Percentiles rank a stretch among this genome's conserved stretches.
Conservation (phyloP, 2,797 vertebrate genomes). For the Pipistrellus pygmaeus region DNA sequence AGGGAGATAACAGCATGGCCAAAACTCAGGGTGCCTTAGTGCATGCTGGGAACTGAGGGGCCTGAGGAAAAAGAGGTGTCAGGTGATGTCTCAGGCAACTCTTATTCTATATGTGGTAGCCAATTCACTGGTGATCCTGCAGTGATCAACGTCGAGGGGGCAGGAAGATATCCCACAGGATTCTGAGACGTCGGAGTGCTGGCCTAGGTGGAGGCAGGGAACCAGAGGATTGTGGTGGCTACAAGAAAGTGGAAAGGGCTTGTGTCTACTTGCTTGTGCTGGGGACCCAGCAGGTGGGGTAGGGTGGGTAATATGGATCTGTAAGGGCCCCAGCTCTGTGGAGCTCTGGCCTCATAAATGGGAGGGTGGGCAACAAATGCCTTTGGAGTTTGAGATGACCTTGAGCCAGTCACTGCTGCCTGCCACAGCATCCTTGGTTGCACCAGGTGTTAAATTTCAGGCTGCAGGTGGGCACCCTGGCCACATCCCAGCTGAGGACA, state of each 20-base stretch:
- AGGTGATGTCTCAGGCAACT: too few relatives aligned
- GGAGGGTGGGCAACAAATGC: neutral
- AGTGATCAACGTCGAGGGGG: accelerated
- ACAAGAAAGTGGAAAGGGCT: neutral
- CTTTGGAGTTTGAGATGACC: neutral
- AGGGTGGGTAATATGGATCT: neutral
- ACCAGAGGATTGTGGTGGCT: neutral
- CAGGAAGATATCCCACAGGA: neutral
- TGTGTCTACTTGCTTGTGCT: neutral
- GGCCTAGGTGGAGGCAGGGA: neutral
- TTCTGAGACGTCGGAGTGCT: neutral
- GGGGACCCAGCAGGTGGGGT: neutral
- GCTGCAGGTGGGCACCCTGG: neutral
- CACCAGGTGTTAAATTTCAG: neutral
- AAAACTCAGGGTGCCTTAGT: neutral
- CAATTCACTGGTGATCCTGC: neutral
- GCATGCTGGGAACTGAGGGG: neutral
- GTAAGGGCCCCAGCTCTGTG: neutral
- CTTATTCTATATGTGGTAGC: too few relatives aligned
- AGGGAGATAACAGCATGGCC: neutral
- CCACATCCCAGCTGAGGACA: too few relatives aligned
- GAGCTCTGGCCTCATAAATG: neutral
- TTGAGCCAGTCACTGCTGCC: too few relatives aligned
- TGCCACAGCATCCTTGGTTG: neutral
- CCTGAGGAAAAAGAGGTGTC: neutral